These are phyloP conservation scores for Parthenolecanium corni DNA, from an alignment of 2,888 invertebrate species.

Conservation along the genomic window DNA sequence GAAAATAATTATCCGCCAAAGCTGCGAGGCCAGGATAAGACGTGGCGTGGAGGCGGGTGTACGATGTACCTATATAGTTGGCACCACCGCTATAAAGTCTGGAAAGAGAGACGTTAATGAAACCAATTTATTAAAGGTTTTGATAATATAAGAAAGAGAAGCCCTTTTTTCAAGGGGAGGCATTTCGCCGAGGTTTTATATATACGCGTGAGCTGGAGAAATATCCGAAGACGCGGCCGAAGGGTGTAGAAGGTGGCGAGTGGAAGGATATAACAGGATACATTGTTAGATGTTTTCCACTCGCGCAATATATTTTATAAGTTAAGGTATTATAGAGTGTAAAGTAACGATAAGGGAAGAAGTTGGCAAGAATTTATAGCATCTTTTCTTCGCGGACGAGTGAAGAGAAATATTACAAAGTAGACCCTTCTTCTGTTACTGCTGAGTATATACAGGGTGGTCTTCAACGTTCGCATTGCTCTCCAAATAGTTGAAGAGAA, in stretches of 20 bases:
- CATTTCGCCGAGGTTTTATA: too few relatives aligned
- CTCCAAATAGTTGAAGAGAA: too few relatives aligned
- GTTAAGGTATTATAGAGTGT: slow-evolving; percentile 23
- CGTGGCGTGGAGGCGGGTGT: not conserved
- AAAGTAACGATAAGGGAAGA: slow-evolving; percentile 26
- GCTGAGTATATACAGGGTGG: not conserved
- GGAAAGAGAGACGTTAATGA: slow-evolving; percentile 19
- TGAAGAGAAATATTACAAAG: slow-evolving; percentile 22
- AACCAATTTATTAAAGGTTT: slow-evolving; percentile 26
- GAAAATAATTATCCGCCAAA: slow-evolving; percentile 27
- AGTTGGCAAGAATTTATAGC: slow-evolving; percentile 27
- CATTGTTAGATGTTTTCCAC: slow-evolving; percentile 20
- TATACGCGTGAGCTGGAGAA: not conserved
- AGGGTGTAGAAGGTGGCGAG: not conserved
- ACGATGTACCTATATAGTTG: not conserved
- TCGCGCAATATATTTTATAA: slow-evolving; percentile 20
- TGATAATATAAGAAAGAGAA: slow-evolving; percentile 26
- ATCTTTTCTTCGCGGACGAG: slow-evolving; percentile 9
- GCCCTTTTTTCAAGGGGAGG: not conserved
- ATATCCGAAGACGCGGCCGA: not conserved
- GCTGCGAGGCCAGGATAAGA: slow-evolving; percentile 1
- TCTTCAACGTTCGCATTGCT: too few relatives aligned
- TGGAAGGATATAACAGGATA: not conserved
- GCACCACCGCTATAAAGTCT: slow-evolving; percentile 18
- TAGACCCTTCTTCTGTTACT: slow-evolving; percentile 25